Evolutionary conservation across 2,113 vertebrate genomes (phyloP).

Genomic region (Loxodonta africana): DNA sequence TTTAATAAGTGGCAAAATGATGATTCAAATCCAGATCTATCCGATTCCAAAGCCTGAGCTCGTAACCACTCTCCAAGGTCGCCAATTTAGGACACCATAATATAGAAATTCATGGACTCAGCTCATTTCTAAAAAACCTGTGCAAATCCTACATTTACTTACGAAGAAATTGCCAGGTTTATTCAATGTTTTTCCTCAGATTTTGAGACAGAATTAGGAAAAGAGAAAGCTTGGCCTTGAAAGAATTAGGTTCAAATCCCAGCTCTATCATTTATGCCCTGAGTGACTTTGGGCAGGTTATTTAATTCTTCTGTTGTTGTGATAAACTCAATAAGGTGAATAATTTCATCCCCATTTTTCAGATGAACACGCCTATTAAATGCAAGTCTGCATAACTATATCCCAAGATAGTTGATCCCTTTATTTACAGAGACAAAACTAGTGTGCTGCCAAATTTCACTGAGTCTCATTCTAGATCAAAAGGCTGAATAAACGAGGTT

Average conservation of each 20-base stretch:
- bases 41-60: neutral
- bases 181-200: neutral
- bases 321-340: neutral
- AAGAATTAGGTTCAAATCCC: neutral
- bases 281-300: neutral
- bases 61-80: neutral
- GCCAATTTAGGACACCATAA: neutral
- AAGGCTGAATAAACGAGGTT: neutral
- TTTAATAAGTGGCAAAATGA: neutral
- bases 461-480: neutral
- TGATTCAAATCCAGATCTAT: neutral
- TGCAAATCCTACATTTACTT: conserved; percentile 12
- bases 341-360: neutral
- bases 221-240: neutral
- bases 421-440: neutral
- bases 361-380: neutral
- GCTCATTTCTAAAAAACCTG: neutral
- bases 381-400: neutral
- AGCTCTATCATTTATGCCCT: neutral
- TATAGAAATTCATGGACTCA: neutral
- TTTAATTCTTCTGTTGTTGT: neutral
- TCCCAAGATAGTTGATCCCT: neutral
- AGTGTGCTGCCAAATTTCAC: neutral
- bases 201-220: neutral
- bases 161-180: neutral